These are phyloP conservation scores for Ametastegia equiseti DNA, from an alignment of 2,888 invertebrate genomes.

Conservation along the genomic window DNA sequence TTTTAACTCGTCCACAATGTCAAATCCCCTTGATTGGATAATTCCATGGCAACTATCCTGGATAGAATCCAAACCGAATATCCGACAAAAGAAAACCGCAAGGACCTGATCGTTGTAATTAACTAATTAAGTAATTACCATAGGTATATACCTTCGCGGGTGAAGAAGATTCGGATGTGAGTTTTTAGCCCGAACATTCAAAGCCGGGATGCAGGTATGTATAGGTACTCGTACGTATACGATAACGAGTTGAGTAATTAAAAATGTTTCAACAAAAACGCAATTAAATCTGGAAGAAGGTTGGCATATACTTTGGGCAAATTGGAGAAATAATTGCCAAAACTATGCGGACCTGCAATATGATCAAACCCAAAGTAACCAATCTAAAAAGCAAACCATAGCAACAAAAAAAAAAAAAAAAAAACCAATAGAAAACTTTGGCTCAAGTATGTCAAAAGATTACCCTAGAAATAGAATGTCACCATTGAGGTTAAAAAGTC, in stretches of 20 bases:
- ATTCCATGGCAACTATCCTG: not conserved
- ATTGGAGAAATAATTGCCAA: not conserved
- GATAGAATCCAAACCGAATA: not conserved
- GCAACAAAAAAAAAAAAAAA: not conserved
- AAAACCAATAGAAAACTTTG: not conserved
- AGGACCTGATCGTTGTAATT: not conserved
- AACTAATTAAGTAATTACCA: too few relatives aligned
- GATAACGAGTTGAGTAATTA: conserved; percentile 12
- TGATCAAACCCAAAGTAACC: too few relatives aligned
- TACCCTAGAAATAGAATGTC: not conserved
- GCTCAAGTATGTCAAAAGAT: not conserved
- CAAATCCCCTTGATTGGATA: not conserved
- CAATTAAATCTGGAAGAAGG: not conserved
- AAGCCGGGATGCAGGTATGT: not conserved
- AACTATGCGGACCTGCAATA: not conserved
- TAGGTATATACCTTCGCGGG: not conserved
- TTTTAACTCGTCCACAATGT: not conserved
- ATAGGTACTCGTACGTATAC: not conserved
- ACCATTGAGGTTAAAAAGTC: too few relatives aligned
- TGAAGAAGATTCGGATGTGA: not conserved
- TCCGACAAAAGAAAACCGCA: not conserved
- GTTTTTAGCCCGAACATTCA: not conserved
- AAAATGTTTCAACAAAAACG: not conserved
- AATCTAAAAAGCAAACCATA: not conserved
- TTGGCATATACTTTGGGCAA: not conserved